Evolutionary conservation across 2,797 vertebrate genomes (phyloP).

Genomic region (Odontamblyopus lacepedii): DNA sequence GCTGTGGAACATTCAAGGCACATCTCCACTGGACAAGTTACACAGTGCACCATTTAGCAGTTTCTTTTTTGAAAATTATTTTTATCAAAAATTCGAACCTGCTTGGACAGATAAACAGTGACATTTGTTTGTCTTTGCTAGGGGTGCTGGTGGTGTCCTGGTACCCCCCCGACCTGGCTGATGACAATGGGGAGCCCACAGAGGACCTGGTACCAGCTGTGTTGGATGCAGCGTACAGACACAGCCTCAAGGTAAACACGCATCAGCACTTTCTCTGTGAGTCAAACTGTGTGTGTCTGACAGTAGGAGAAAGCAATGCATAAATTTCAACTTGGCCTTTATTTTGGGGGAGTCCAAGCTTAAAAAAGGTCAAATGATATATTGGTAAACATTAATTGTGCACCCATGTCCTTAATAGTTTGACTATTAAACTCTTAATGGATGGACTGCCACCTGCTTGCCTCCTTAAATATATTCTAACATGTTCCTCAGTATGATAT

Average conservation of each 20-base stretch:
- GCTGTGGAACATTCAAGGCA: no score
- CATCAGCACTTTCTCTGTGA: constrained; percentile 33
- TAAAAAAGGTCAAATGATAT: not conserved
- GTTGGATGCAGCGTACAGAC: constrained; percentile 86
- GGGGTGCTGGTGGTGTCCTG: constrained; percentile 88
- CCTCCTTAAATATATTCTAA: no score
- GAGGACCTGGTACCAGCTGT: constrained; percentile 87
- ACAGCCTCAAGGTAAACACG: constrained; percentile 85
- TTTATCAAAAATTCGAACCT: not conserved
- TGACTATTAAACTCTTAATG: no score
- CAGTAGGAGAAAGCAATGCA: constrained; percentile 13
- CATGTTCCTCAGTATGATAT: no score
- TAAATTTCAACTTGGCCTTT: constrained; percentile 12
- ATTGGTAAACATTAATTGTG: not conserved
- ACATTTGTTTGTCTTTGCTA: constrained; percentile 44
- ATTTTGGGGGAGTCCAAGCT: not conserved
- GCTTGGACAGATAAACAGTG: constrained; percentile 6
- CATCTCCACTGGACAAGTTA: no score
- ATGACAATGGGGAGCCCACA: constrained; percentile 84
- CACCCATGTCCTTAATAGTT: no score
- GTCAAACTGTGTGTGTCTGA: constrained; percentile 5
- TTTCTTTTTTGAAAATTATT: no score
- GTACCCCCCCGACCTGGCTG: constrained; percentile 86
- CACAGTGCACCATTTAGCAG: no score
- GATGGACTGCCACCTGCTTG: no score